phyloP scores from a whole-genome alignment of 2,113 vertebrate genomes.

The Erythrocercus mccallii region DNA sequence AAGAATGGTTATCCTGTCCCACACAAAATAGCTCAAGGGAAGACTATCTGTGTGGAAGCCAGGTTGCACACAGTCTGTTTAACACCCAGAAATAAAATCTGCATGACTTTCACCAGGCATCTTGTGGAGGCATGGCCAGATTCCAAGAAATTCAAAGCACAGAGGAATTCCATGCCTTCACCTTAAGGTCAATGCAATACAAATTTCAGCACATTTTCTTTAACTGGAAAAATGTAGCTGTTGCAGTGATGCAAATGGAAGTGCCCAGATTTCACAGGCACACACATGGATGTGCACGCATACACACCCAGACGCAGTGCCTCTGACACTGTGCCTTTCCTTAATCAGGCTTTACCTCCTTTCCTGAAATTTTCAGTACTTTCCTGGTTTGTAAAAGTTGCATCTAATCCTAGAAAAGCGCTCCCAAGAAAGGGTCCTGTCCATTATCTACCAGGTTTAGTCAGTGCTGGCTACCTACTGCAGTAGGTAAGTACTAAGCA shows the following conservation, averaged over 20 bases:
- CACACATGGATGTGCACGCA: neutral
- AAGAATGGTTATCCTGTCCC: neutral
- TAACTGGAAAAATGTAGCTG: neutral
- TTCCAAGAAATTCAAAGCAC: neutral
- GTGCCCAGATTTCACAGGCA: neutral
- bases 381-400: neutral
- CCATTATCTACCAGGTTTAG: neutral
- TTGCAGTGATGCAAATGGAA: neutral
- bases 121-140: neutral
- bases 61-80: neutral
- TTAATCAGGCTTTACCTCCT: neutral
- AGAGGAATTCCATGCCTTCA: neutral
- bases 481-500: neutral
- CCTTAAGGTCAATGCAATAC: neutral
- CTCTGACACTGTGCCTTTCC: neutral
- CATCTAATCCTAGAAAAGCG: neutral
- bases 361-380: neutral
- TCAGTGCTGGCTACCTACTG: neutral
- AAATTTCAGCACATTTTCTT: neutral
- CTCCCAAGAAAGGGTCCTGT: neutral
- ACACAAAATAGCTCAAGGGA: neutral
- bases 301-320: rapidly evolving
- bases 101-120: neutral
- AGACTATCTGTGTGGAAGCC: neutral
- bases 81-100: neutral